Percentiles rank a stretch among this genome's conserved stretches.
These are phyloP conservation scores for Dione vanillae DNA, from an alignment of 2,888 invertebrate genomes.

Conservation along the genomic window DNA sequence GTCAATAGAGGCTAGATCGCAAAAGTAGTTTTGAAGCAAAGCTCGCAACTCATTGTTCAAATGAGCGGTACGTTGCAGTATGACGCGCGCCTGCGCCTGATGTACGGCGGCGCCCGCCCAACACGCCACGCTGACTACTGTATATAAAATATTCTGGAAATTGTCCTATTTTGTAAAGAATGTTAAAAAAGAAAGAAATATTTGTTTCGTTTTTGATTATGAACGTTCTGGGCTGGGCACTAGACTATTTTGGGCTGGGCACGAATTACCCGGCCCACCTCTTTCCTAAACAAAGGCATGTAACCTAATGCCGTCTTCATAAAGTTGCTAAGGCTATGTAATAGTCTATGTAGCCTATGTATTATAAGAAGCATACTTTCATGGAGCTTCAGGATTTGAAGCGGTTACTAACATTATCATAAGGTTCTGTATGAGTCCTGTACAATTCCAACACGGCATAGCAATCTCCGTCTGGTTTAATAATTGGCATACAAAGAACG, in stretches of 20 bases:
- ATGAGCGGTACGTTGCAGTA: conserved; percentile 71
- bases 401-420: conserved; percentile 67
- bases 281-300: too few relatives aligned
- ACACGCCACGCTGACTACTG: conserved; percentile 72
- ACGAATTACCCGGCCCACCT: too few relatives aligned
- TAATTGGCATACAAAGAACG: conserved; percentile 85
- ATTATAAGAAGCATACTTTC: too few relatives aligned
- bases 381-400: too few relatives aligned
- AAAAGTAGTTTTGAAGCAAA: conserved; percentile 80
- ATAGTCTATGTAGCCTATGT: too few relatives aligned
- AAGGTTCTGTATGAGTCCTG: conserved; percentile 67
- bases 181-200: too few relatives aligned
- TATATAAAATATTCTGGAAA: conserved; percentile 65
- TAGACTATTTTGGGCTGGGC: too few relatives aligned
- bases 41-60: conserved; percentile 73
- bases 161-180: neutral
- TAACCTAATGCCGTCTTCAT: too few relatives aligned
- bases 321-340: too few relatives aligned
- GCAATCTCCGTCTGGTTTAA: conserved; percentile 84
- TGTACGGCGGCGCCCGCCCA: conserved; percentile 82
- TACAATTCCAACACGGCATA: conserved; percentile 85
- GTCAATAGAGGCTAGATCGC: conserved; percentile 81
- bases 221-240: too few relatives aligned
- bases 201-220: too few relatives aligned
- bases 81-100: conserved; percentile 73